A percentile compares a stretch with the other conserved stretches of the same genome.
phyloP scores from a whole-genome alignment of 1,140 invertebrate species.

The Dendrolimus punctatus region DNA sequence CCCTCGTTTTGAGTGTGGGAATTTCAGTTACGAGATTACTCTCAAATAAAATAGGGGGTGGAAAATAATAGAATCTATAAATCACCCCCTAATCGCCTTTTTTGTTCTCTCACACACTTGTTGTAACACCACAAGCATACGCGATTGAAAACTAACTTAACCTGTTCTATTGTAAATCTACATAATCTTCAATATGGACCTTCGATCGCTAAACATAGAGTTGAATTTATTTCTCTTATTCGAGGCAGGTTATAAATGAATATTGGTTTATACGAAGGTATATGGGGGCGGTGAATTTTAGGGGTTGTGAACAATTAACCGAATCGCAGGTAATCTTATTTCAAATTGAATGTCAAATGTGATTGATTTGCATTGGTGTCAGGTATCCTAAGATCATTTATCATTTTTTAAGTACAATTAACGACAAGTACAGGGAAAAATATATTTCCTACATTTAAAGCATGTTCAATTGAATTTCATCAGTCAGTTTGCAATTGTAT shows the following conservation, averaged over 20 bases:
- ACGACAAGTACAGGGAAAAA: too few relatives aligned
- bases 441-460: too few relatives aligned
- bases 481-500: too few relatives aligned
- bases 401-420: too few relatives aligned
- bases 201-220: slow-evolving; percentile 9
- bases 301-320: slow-evolving; percentile 61
- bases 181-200: slow-evolving; percentile 1
- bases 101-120: slow-evolving; percentile 58
- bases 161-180: neutral
- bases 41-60: slow-evolving; percentile 42
- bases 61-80: slow-evolving; percentile 63
- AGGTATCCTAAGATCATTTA: too few relatives aligned
- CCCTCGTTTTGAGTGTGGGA: slow-evolving; percentile 44
- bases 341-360: slow-evolving; percentile 32
- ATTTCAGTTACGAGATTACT: slow-evolving; percentile 59
- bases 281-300: slow-evolving; percentile 45
- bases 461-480: too few relatives aligned
- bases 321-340: slow-evolving; percentile 59
- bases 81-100: slow-evolving; percentile 59
- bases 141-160: slow-evolving; percentile 19
- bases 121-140: slow-evolving; percentile 42
- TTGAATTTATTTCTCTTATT: neutral
- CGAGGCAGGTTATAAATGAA: neutral
- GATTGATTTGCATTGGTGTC: slow-evolving; percentile 33
- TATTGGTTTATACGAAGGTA: slow-evolving; percentile 10